These are phyloP conservation scores for Temnothorax longispinosus DNA, from an alignment of 1,140 invertebrate genomes.

Conservation along the genomic window DNA sequence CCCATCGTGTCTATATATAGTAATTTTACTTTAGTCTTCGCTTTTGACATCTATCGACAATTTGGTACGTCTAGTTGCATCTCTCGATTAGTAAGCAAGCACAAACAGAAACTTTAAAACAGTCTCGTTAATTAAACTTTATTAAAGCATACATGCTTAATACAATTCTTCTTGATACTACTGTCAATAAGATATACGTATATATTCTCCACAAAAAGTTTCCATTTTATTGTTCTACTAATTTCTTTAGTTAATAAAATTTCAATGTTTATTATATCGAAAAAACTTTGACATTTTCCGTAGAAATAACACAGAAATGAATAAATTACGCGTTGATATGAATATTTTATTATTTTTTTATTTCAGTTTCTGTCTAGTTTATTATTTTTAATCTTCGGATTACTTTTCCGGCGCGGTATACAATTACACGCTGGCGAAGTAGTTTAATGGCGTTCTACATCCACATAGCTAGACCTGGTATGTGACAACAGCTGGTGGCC, in stretches of 20 bases:
- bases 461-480: slow-evolving; percentile 89
- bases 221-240: neutral
- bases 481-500: slow-evolving; percentile 89
- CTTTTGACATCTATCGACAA: neutral
- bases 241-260: neutral
- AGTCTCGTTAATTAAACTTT: no score
- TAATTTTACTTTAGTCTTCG: slow-evolving; percentile 4
- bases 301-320: neutral
- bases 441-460: slow-evolving; percentile 84
- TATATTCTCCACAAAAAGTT: neutral
- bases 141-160: neutral
- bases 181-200: neutral
- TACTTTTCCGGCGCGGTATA: neutral
- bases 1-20: neutral
- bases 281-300: neutral
- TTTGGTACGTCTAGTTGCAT: neutral
- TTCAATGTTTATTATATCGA: neutral
- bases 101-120: neutral
- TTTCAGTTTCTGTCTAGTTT: neutral
- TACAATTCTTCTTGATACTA: neutral
- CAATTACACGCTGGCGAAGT: slow-evolving; percentile 12
- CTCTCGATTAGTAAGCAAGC: neutral
- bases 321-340: neutral
- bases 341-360: neutral
- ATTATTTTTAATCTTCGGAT: neutral